These are phyloP conservation scores for Phallusia fumigata DNA, from an alignment of 23 tunicate genomes.

Conservation along the genomic window DNA sequence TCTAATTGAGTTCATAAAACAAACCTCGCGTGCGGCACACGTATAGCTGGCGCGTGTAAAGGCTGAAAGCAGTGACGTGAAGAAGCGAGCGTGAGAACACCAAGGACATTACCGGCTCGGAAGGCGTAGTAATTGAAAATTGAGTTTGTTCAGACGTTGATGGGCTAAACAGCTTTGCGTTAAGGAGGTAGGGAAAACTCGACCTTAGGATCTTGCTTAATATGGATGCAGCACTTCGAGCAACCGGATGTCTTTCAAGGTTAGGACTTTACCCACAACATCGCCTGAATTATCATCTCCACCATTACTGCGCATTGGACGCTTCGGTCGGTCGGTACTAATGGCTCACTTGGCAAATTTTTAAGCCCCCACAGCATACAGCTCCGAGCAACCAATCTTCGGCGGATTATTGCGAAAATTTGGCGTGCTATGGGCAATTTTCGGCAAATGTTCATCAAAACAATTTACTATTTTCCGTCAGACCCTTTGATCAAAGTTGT, in stretches of 20 bases:
- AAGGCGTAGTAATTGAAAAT: conserved; percentile 3
- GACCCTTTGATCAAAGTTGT: neutral
- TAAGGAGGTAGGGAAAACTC: neutral
- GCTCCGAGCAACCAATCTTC: neutral
- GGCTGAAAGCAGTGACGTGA: neutral
- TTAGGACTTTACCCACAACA: neutral
- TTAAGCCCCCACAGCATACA: neutral
- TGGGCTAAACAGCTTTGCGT: conserved; percentile 1
- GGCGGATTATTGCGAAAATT: neutral
- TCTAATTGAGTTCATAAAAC: neutral
- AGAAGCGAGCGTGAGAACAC: conserved; percentile 6
- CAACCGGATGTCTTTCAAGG: neutral
- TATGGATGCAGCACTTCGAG: neutral
- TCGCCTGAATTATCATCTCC: neutral
- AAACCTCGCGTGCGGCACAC: conserved; percentile 12
- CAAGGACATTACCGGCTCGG: neutral
- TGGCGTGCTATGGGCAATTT: neutral
- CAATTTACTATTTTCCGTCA: neutral
- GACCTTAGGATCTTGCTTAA: neutral
- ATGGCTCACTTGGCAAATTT: neutral
- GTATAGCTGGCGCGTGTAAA: neutral
- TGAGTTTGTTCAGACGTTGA: conserved; percentile 11
- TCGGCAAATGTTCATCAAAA: conserved; percentile 1
- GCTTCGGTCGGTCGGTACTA: neutral
- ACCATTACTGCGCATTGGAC: neutral